These are phyloP conservation scores for Dyspetes luteomarginatus DNA, from an alignment of 2,888 invertebrate genomes.

Conservation along the genomic window DNA sequence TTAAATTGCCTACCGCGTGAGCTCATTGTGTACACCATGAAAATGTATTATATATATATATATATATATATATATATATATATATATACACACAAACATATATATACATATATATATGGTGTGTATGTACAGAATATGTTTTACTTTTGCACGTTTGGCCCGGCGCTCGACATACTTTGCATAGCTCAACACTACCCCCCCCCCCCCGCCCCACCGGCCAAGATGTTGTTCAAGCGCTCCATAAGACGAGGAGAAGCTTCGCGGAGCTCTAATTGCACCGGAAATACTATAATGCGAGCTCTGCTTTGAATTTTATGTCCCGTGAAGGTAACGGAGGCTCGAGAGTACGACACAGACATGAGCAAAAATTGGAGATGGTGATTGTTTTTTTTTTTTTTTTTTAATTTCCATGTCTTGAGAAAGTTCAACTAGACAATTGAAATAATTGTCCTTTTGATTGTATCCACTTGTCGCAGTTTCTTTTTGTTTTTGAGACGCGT, in stretches of 20 bases:
- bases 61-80: not conserved
- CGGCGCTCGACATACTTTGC: conserved; percentile 61
- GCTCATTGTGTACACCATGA: not conserved
- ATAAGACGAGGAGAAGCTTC: conserved; percentile 16
- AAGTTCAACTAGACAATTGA: not conserved
- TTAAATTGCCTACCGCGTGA: conserved; percentile 71
- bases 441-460: too few species aligned
- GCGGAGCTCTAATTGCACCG: conserved; percentile 63
- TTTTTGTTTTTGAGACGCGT: too few species aligned
- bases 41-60: conserved; percentile 5
- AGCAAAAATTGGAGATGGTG: not conserved
- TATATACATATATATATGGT: conserved; percentile 10
- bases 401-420: not conserved
- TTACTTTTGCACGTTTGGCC: conserved; percentile 45
- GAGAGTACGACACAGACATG: conserved; percentile 32
- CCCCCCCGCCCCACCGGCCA: too few species aligned
- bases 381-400: not conserved
- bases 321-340: conserved; percentile 67
- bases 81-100: not conserved
- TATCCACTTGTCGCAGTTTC: too few species aligned
- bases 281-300: conserved; percentile 64
- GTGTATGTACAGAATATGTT: conserved; percentile 20
- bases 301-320: conserved; percentile 70
- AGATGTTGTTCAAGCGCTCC: conserved; percentile 46
- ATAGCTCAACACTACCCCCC: conserved; percentile 53